Evolutionary conservation across 1,140 invertebrate genomes (phyloP).

Genomic region (Acromyrmex heyeri): DNA sequence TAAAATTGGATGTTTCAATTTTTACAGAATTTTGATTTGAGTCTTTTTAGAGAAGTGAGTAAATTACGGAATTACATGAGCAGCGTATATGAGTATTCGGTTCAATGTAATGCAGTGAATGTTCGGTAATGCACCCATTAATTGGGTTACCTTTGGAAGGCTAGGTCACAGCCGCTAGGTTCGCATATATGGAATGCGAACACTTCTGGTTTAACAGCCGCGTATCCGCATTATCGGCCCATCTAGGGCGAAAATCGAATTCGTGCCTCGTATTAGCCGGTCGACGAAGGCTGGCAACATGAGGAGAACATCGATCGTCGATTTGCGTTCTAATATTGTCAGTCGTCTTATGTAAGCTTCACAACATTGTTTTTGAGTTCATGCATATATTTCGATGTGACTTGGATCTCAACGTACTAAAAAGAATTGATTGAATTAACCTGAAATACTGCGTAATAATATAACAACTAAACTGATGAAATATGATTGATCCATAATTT

Average conservation of each 20-base stretch:
- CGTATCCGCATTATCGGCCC: conserved; percentile 74
- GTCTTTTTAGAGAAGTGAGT: not conserved
- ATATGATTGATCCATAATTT: too few relatives aligned
- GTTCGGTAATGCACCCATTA: conserved; percentile 78
- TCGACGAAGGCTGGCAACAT: conserved; percentile 52
- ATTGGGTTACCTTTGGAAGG: conserved; percentile 76
- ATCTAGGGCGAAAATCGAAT: conserved; percentile 75
- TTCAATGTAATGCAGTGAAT: conserved; percentile 69
- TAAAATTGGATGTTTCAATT: not conserved
- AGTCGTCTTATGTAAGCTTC: not conserved
- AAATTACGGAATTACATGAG: conserved; percentile 23
- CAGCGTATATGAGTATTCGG: conserved; percentile 48
- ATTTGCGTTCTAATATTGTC: conserved; percentile 41
- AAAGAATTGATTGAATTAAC: too few relatives aligned
- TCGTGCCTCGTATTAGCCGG: conserved; percentile 67
- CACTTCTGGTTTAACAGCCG: conserved; percentile 72
- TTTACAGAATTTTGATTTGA: not conserved
- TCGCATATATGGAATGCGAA: conserved; percentile 66
- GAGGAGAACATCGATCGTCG: conserved; percentile 55
- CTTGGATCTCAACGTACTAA: not conserved
- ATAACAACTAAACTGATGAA: too few relatives aligned
- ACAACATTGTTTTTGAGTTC: not conserved
- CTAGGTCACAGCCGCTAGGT: conserved; percentile 56
- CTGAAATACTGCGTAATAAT: too few relatives aligned
- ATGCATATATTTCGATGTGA: not conserved